phyloP scores from a whole-genome alignment of 1,140 invertebrate species.

The Cardiocondyla obscurior region DNA sequence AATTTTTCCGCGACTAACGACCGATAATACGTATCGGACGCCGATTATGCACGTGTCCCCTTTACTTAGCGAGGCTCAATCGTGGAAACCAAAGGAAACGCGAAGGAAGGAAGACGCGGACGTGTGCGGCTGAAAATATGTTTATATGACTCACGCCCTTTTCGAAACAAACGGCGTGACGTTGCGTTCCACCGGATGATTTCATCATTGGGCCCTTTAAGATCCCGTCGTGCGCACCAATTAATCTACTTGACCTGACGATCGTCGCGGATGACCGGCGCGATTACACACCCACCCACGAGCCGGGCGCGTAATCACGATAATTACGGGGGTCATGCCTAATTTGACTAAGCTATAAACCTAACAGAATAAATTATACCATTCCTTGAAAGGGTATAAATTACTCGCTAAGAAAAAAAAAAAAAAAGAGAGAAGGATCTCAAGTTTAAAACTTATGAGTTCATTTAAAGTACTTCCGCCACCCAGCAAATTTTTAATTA shows the following conservation, averaged over 20 bases:
- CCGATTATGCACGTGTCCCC: slow-evolving; percentile 18
- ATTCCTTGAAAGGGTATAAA: background rate
- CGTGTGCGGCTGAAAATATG: background rate
- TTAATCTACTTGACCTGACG: slow-evolving; percentile 81
- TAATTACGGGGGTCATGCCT: slow-evolving; percentile 56
- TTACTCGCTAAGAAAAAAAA: too few relatives aligned
- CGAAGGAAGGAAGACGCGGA: background rate
- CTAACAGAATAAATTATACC: background rate
- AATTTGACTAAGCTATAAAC: slow-evolving; percentile 50
- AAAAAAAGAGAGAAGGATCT: background rate
- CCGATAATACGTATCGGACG: slow-evolving; percentile 20
- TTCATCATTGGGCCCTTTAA: slow-evolving; percentile 29
- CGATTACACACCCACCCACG: slow-evolving; percentile 76
- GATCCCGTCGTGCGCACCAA: slow-evolving; percentile 70
- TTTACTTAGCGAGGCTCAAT: background rate
- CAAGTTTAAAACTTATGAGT: background rate
- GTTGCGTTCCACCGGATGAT: slow-evolving; percentile 31
- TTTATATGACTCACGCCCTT: background rate
- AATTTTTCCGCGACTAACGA: background rate
- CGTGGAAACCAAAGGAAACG: background rate
- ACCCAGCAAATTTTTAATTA: background rate
- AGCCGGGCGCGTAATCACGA: slow-evolving; percentile 73
- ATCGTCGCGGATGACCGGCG: slow-evolving; percentile 74
- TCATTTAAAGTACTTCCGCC: background rate
- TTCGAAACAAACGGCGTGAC: background rate